Evolutionary conservation across 2,888 invertebrate genomes (phyloP).

Genomic region (Pseudanteris insignis): DNA sequence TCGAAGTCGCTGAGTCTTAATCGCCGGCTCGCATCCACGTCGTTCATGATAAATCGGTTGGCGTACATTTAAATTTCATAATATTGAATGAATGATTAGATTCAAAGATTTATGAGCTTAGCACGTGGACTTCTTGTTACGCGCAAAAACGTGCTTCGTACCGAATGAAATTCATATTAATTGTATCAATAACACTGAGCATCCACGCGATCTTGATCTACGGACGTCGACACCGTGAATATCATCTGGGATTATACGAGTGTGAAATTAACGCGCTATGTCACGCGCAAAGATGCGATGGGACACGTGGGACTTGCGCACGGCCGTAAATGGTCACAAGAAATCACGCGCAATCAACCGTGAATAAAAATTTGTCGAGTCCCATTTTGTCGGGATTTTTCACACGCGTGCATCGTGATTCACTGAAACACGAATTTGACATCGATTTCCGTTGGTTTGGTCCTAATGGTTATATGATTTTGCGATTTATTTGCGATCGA

Average conservation of each 20-base stretch:
- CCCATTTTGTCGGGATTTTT: slow-evolving; percentile 15
- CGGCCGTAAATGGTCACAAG: slow-evolving; percentile 32
- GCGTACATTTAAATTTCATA: slow-evolving; percentile 37
- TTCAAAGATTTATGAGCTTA: slow-evolving; percentile 23
- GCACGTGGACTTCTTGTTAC: slow-evolving; percentile 8
- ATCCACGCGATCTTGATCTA: slow-evolving; percentile 24
- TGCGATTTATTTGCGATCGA: too few species aligned
- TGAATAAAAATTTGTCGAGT: slow-evolving; percentile 29
- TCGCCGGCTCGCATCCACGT: slow-evolving; percentile 4
- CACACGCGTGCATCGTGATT: neutral
- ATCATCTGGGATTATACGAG: slow-evolving; percentile 16
- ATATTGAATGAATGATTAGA: slow-evolving; percentile 34
- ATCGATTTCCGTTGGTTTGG: too few species aligned
- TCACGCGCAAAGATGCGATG: slow-evolving; percentile 29
- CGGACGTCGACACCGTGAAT: slow-evolving; percentile 29
- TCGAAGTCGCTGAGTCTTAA: too few species aligned
- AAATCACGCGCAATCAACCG: slow-evolving; percentile 39
- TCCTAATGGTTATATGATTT: too few species aligned
- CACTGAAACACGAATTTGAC: too few species aligned
- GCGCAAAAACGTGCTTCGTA: slow-evolving; percentile 21
- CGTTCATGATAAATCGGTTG: slow-evolving; percentile 26
- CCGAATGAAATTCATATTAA: slow-evolving; percentile 31
- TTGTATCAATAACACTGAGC: slow-evolving; percentile 33
- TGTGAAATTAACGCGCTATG: slow-evolving; percentile 29
- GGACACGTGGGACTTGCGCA: slow-evolving; percentile 26